These are phyloP conservation scores for Polyommatus iphigenia DNA, from an alignment of 2,888 invertebrate species.

Conservation along the genomic window DNA sequence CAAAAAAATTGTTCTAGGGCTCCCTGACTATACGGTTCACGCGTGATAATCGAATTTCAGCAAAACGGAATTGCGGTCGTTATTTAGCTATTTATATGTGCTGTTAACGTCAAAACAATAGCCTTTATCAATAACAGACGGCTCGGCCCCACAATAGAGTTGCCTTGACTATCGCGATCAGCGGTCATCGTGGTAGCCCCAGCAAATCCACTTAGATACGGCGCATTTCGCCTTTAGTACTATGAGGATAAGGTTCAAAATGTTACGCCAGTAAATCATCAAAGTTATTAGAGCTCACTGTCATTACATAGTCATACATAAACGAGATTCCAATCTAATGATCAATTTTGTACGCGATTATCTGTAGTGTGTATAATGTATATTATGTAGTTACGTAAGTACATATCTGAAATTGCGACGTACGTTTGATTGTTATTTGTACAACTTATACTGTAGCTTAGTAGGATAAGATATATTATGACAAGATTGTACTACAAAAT, in stretches of 20 bases:
- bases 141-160: neutral
- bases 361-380: neutral
- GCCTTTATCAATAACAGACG: neutral
- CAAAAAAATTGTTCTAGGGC: too few relatives aligned
- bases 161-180: conserved; percentile 2
- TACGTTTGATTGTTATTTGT: neutral
- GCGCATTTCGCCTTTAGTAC: neutral
- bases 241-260: neutral
- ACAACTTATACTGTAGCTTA: too few relatives aligned
- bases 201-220: neutral
- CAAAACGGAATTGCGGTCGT: neutral
- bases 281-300: conserved; percentile 18
- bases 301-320: conserved; percentile 20
- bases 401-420: neutral
- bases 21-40: too few relatives aligned
- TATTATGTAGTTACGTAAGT: too few relatives aligned
- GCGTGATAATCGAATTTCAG: neutral
- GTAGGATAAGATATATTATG: too few relatives aligned
- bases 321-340: conserved; percentile 6
- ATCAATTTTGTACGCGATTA: conserved; percentile 7
- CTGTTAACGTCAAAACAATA: neutral
- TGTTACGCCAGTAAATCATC: neutral
- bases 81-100: neutral
- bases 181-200: neutral
- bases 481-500: too few relatives aligned